These are phyloP conservation scores for Agriopis aurantiaria DNA, from an alignment of 2,888 invertebrate species.

Conservation along the genomic window DNA sequence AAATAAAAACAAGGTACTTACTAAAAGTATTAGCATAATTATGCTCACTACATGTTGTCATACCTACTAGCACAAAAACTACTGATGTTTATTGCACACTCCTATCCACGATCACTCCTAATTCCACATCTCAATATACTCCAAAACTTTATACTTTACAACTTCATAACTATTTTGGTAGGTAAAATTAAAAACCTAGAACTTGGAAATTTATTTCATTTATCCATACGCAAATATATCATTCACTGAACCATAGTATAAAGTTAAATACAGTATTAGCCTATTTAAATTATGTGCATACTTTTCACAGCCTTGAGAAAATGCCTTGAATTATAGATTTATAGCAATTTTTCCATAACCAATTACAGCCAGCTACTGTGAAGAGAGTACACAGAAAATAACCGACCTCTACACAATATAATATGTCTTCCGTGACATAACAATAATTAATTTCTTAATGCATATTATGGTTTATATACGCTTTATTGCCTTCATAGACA, in stretches of 20 bases:
- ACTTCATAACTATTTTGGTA: background rate
- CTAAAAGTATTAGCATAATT: constrained; percentile 4
- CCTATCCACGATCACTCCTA: too few relatives aligned
- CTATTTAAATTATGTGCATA: background rate
- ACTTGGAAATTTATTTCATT: background rate
- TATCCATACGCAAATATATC: background rate
- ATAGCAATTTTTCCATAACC: constrained; percentile 42
- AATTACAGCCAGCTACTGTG: constrained; percentile 15
- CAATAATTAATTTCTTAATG: constrained; percentile 23
- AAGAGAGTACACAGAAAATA: constrained; percentile 42
- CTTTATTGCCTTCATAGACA: background rate
- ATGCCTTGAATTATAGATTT: constrained; percentile 39
- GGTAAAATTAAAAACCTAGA: background rate
- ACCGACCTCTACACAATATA: constrained; percentile 53
- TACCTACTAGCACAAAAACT: background rate
- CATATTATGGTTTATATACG: background rate
- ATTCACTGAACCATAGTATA: background rate
- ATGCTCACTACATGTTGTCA: background rate
- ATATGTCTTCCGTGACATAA: constrained; percentile 51
- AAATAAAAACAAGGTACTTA: too few relatives aligned
- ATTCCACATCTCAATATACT: too few relatives aligned
- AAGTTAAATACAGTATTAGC: background rate
- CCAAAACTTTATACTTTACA: too few relatives aligned
- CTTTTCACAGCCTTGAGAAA: constrained; percentile 28
- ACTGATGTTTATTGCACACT: too few relatives aligned